Evolutionary conservation across 1,140 invertebrate species (phyloP), one percentile per base, ranked within the genome.

Genomic region (Macrostomum lignano): DNA sequence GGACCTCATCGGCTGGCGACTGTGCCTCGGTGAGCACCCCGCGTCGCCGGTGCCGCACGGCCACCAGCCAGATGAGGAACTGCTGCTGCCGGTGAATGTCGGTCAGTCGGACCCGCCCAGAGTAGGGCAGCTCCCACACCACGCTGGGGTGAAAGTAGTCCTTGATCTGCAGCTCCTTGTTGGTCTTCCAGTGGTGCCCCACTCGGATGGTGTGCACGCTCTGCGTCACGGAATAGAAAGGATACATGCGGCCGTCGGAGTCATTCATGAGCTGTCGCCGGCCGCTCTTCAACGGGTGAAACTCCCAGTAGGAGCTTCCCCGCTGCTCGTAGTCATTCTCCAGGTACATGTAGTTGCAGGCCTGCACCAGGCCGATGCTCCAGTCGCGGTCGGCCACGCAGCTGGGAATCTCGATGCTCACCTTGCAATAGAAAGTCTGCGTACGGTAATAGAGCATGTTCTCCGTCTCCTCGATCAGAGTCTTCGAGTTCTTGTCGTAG

Each of bases 381-480:
- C 32, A 33, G 20, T 33, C 32, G 20, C 10, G n/a, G 4, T 11
- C 19, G 11, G 32, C 13, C 2, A n/a, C 19, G 7, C 19, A 14
- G 24, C n/a, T n/a, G 3, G 13, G 20, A 3, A 33, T n/a, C 20
- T 33, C 32, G 9, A 33, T 21, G 13, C 26, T 19, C 5, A 33
- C 20, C 20, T 33, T 23, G 17, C 32, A 33, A 23, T 33, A n/a
- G 19, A 33, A 33, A 30, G 19, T 24, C 20, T 33, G 32, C 10
- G 32, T 19, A 17, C 26, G 24, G 20, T 33, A 33, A 24, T 14
- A 33, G 4, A 33, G 20, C 9, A 33, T 33, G 3, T 22, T 19
- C 9, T 33, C 32, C 5, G 32, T 22, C 20, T 33, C 32, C 19
- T 33, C 26, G 20, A 33, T 25, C 26, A 25, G 14, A 5, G 32